Evolutionary conservation across 2,113 vertebrate species (phyloP).

Genomic region (Toxostoma redivivum): DNA sequence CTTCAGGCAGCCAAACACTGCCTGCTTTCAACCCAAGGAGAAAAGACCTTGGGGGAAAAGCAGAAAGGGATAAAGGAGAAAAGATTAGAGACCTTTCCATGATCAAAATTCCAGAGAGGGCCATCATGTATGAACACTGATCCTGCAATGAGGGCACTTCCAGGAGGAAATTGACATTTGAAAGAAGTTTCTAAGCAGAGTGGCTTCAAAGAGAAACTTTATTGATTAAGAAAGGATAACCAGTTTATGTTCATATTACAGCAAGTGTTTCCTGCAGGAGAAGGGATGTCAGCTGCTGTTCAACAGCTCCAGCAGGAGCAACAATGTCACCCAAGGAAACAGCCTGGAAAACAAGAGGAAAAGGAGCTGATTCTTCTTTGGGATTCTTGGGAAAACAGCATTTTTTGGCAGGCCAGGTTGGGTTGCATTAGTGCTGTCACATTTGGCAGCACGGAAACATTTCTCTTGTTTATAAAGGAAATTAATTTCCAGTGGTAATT

Average conservation of each 20-base stretch:
- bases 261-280: background rate
- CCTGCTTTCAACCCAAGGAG: background rate
- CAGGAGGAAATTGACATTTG: background rate
- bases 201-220: background rate
- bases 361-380: background rate
- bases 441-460: background rate
- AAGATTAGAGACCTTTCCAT: accelerated
- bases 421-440: background rate
- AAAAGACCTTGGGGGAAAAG: background rate
- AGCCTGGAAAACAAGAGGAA: constrained; percentile 62
- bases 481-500: background rate
- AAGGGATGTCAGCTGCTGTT: background rate
- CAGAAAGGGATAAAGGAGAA: background rate
- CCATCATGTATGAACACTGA: background rate
- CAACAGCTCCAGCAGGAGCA: constrained; percentile 40
- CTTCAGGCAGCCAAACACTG: accelerated
- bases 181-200: background rate
- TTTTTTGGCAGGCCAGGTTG: background rate
- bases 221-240: background rate
- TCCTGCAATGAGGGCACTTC: background rate
- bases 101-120: background rate
- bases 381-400: background rate
- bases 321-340: constrained; percentile 60
- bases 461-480: background rate
- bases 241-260: background rate